Conservation (phyloP, 2,888 invertebrate species). For the Diaperis boleti region DNA sequence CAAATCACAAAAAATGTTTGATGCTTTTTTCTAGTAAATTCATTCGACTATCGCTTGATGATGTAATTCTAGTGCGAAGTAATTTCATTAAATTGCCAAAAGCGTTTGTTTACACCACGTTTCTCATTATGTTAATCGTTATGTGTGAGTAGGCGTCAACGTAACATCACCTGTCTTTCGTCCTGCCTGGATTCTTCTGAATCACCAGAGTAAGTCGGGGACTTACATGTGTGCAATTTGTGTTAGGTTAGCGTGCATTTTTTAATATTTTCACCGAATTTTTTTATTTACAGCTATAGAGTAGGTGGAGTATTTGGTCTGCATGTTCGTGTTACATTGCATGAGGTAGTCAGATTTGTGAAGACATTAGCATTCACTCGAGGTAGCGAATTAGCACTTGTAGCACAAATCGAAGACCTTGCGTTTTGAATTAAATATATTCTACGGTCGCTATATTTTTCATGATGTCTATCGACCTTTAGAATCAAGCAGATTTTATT, state of each 20-base stretch:
- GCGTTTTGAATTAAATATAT: no score
- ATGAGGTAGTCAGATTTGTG: no score
- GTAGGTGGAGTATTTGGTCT: background rate
- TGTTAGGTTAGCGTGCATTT: conserved; percentile 30
- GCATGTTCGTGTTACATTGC: background rate
- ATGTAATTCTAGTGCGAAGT: background rate
- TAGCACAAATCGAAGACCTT: no score
- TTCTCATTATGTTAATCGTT: conserved; percentile 43
- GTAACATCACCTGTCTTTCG: conserved; percentile 66
- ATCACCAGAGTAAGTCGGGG: conserved; percentile 66
- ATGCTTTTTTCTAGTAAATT: no score
- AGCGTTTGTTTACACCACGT: background rate
- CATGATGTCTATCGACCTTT: no score
- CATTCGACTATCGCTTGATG: background rate
- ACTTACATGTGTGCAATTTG: conserved; percentile 43
- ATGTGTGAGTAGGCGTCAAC: conserved; percentile 64
- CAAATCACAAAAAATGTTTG: no score
- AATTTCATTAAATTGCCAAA: background rate
- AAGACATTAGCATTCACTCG: no score
- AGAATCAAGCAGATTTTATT: no score
- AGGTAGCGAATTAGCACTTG: no score
- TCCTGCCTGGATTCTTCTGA: conserved; percentile 65
- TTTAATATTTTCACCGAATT: background rate
- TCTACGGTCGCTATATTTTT: no score
- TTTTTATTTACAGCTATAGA: background rate